Base-by-base conservation (phyloP, 2,113 vertebrate species). In the Cnemophilus loriae region DNA sequence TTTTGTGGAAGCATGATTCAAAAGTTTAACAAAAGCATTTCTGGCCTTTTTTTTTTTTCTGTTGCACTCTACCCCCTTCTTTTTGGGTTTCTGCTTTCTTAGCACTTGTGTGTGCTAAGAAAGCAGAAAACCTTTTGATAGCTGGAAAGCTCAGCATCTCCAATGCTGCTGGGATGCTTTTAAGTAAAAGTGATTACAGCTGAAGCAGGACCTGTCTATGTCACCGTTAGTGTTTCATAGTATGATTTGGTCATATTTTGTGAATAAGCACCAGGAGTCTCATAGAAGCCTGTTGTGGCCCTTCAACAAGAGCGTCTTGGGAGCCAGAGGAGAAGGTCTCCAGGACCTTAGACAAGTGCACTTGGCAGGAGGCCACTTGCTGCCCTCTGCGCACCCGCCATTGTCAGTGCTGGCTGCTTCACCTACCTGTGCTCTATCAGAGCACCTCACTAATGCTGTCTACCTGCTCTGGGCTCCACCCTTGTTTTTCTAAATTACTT, bases 11-110 rank as follows among this genome's bases (percentile, higher is more conserved):
- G n/a, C 23, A 65, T n/a, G 57, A 90, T 64, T 94, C 76, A 76
- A 91, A 95, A 93, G 46, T 33, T 63, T 89, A 82, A 65, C n/a
- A 73, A 84, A 89, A 94, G 11, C 13, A 44, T 88, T 82, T 89
- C 59, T 93, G 65, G 24, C 17, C 60, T 52, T 77, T 18, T 74
- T 86, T 56, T 84, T 42, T 22, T 50, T 35, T 4, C 15, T 8
- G 0, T 5, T 15, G 35, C 35, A 56, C 35, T 64, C 27, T 32
- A 37, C 3, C 13, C 26, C 7, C 11, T 81, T 56, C 6, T 6
- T 61, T 85, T 39, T 76, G 18, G 5, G 47, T 74, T 79, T 64
- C 39, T 87, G 37, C 67, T 76, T 87, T 61, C 46, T 82, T 78
- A 50, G 65, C 39, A 46, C 8, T 90, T 55, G 19, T 37, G 10